Base-by-base conservation (phyloP, 2,888 invertebrate species). In the Glyphotaelius pellucidus region DNA sequence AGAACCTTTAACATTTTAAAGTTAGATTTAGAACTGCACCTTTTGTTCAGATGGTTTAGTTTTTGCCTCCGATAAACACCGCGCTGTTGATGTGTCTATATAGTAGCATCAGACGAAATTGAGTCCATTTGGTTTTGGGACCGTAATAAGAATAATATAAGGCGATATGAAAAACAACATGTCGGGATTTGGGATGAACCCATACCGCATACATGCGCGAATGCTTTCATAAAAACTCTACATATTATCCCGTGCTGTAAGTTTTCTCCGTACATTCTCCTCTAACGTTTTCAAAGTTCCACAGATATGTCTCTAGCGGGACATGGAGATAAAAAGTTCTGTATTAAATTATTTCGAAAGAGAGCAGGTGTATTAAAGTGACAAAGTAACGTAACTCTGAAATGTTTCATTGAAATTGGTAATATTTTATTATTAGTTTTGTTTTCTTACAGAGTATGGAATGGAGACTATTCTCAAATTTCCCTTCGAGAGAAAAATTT, bases 161-260 rank as follows among this genome's bases (percentile, higher is more conserved):
- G 92, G 90, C 90, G 93, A 93, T 93, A 93, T 93, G 93, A 93
- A 93, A 92, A 93, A 93, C 93, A 93, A 93, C 92, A 93, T 92
- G 93, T 92, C 89, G 92, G 93, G 92, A 93, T 93, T 93, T 93
- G 87, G 92, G 90, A 91, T 91, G 91, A 90, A 90, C 89, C 91
- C 90, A 81, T 80, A 38, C 80, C 80, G 38, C 90, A 90, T 90
- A 80, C 90, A 81, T 47, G 81, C 81, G 32, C 42, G 90, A 80
- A 90, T 90, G 31, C 38, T 89, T 89, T 89, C 88, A 89, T 89
- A 89, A 89, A 89, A 89, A 89, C 38, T 89, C 88, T 89, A 79
- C 88, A 79, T 86, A 86, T 52, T 87, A 87, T 30, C 31, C 19
- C 3, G 30, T 67, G 79, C 35, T 79, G 79, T 19, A 79, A 79